A percentile compares a stretch with the other conserved stretches of the same genome.
These are phyloP conservation scores for Rhabdophis nuchalis DNA, from an alignment of 2,797 vertebrate species.

Conservation along the genomic window DNA sequence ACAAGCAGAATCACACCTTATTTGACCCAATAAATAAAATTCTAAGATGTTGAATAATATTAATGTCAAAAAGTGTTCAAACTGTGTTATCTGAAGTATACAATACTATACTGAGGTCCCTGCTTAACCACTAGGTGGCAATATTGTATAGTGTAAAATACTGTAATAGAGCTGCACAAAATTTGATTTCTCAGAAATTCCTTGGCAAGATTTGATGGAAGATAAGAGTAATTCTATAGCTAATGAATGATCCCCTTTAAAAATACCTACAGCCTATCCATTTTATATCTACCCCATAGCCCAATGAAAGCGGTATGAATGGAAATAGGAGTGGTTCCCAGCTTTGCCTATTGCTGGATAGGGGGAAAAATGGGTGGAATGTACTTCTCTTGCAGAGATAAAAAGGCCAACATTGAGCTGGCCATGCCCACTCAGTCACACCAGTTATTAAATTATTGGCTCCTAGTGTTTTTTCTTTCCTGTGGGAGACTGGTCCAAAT, in stretches of 20 bases:
- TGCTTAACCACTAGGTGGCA: conserved; percentile 56
- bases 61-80: neutral
- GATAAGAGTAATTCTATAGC: neutral
- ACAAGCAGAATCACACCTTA: neutral
- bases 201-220: neutral
- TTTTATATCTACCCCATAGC: neutral
- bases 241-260: neutral
- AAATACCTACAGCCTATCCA: neutral
- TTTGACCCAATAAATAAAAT: neutral
- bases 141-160: conserved; percentile 25
- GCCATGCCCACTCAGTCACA: too few relatives aligned
- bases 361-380: neutral
- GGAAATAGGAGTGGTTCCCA: neutral
- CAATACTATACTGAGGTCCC: neutral
- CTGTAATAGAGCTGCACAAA: neutral
- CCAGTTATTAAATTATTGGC: too few relatives aligned
- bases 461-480: too few relatives aligned
- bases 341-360: neutral
- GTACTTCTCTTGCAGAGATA: neutral
- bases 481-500: too few relatives aligned
- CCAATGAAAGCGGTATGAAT: neutral
- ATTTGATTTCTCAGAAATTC: accelerated
- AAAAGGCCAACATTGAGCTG: too few relatives aligned
- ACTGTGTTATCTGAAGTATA: neutral
- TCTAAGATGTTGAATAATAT: neutral